Percentiles rank a stretch among this genome's conserved stretches.
These are phyloP conservation scores for Phalloptychus januarius DNA, from an alignment of 2,797 vertebrate species.

Conservation along the genomic window DNA sequence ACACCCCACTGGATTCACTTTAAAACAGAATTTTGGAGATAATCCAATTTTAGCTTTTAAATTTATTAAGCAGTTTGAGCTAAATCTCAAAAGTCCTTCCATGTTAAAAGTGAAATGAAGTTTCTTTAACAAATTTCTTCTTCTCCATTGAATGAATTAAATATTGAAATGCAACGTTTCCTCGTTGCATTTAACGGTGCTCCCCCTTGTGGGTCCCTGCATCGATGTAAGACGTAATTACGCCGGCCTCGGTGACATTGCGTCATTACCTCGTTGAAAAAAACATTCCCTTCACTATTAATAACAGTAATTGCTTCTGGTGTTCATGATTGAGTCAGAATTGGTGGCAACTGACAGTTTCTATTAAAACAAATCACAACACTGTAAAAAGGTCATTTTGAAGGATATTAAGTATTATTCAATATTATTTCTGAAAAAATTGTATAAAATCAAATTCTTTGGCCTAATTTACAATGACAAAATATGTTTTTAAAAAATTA, in stretches of 20 bases:
- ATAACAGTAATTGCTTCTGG: neutral
- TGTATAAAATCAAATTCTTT: neutral
- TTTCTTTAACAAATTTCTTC: neutral
- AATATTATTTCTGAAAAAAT: neutral
- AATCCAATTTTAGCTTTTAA: neutral
- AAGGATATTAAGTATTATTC: neutral
- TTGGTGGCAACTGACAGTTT: neutral
- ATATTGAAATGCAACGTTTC: conserved; percentile 7
- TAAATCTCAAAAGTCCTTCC: neutral
- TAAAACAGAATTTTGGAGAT: neutral
- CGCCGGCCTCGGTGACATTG: neutral
- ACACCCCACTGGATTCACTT: neutral
- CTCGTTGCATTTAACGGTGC: conserved; percentile 34
- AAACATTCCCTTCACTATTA: neutral
- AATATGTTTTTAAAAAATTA: too few species aligned
- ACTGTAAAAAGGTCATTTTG: neutral
- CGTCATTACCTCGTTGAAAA: conserved; percentile 3
- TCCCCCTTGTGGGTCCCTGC: conserved; percentile 70
- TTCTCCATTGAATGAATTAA: neutral
- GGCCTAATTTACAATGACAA: neutral
- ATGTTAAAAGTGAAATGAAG: neutral
- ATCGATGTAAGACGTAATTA: neutral
- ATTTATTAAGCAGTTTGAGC: neutral
- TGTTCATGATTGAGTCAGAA: neutral
- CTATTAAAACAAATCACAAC: neutral